phyloP scores from a whole-genome alignment of 2,797 vertebrate genomes.

The Ispidina picta region DNA sequence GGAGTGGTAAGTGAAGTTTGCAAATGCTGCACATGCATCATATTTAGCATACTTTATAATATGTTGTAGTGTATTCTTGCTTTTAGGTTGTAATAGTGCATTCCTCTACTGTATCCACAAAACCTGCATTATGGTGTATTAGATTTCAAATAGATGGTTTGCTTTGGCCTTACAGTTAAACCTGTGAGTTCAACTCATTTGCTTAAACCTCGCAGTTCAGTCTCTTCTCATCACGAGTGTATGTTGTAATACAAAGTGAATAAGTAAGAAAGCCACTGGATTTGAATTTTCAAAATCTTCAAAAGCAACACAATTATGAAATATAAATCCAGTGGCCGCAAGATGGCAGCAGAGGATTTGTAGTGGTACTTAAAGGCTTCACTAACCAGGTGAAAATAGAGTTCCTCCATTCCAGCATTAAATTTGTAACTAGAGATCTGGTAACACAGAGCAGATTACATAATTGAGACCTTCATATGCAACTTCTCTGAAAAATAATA shows the following conservation, averaged over 20 bases:
- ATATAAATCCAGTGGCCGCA: neutral
- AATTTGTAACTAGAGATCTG: neutral
- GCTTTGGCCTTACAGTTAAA: too few relatives aligned
- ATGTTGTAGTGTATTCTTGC: too few relatives aligned
- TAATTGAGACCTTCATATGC: neutral
- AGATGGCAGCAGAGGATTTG: slow-evolving; percentile 54
- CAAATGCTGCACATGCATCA: too few relatives aligned
- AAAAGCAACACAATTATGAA: neutral
- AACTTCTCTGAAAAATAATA: neutral
- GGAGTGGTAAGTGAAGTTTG: too few relatives aligned
- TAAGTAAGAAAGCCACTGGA: neutral
- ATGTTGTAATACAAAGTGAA: neutral
- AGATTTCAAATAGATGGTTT: too few relatives aligned
- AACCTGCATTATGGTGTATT: too few relatives aligned
- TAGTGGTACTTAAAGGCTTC: neutral
- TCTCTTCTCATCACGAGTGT: too few relatives aligned
- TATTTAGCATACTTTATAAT: too few relatives aligned
- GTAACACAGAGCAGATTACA: neutral
- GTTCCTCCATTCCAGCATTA: neutral
- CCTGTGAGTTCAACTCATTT: too few relatives aligned
- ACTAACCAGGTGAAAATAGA: neutral
- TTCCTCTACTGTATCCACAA: too few relatives aligned
- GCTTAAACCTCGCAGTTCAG: too few relatives aligned
- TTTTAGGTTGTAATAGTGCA: too few relatives aligned
- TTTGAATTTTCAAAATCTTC: neutral